phyloP scores from a whole-genome alignment of 2,113 vertebrate genomes.

The Lipotes vexillifer region DNA sequence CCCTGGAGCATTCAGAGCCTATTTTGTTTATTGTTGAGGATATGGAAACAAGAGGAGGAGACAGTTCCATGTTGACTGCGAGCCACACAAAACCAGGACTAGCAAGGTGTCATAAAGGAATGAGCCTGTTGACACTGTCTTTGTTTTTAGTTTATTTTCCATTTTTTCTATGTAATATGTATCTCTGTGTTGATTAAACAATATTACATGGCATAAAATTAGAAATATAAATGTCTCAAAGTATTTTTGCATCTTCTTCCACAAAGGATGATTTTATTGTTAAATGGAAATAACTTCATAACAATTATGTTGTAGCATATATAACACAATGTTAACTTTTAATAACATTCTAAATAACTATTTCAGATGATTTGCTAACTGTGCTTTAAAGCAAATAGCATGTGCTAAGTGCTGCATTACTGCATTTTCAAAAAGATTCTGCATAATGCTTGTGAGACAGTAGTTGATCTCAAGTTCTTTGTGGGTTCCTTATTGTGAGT shows the following conservation, averaged over 20 bases:
- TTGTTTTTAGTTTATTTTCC: neutral
- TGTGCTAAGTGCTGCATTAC: conserved; percentile 26
- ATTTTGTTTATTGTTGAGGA: neutral
- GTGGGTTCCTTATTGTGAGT: conserved; percentile 68
- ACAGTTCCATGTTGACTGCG: neutral
- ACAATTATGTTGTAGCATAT: neutral
- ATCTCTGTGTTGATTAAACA: neutral
- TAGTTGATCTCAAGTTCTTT: conserved; percentile 67
- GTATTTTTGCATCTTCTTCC: neutral
- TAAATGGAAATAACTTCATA: neutral
- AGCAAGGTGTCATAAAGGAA: neutral
- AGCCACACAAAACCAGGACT: neutral
- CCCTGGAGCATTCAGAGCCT: neutral
- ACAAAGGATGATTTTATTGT: conserved; percentile 5
- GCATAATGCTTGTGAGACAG: conserved; percentile 53
- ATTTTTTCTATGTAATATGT: neutral
- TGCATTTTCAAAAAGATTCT: conserved; percentile 70
- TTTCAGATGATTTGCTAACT: conserved; percentile 39
- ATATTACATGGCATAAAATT: neutral
- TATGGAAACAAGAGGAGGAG: neutral
- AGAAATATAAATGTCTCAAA: neutral
- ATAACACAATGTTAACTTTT: conserved; percentile 9
- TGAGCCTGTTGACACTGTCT: neutral
- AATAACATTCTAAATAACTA: conserved; percentile 10
- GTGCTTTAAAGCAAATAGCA: neutral